phyloP scores from a whole-genome alignment of 1,140 invertebrate species.

The Papilio dardanus region DNA sequence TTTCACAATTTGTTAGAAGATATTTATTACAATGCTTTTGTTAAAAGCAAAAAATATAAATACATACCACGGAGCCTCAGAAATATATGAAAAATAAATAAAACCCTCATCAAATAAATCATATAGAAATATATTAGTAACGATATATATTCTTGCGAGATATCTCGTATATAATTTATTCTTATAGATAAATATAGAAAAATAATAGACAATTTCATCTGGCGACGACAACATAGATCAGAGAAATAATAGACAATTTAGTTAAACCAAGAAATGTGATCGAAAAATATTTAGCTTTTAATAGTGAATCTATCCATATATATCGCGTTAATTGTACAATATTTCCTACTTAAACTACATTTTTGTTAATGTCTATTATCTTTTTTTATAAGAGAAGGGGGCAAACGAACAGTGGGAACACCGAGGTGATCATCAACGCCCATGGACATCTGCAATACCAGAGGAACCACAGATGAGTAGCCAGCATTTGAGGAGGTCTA shows the following conservation, averaged over 20 bases:
- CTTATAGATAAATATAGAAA: neutral
- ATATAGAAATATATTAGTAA: neutral
- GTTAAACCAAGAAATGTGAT: neutral
- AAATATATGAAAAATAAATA: neutral
- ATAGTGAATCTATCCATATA: neutral
- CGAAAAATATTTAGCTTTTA: neutral
- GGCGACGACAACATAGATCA: neutral
- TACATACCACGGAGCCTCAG: neutral
- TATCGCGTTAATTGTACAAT: neutral
- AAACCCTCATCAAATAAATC: neutral
- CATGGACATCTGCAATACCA: no score
- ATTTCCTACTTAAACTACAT: neutral
- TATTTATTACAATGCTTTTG: conserved; percentile 16
- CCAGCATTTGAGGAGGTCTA: no score
- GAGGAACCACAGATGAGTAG: no score
- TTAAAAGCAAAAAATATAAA: neutral
- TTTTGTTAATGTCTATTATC: no score
- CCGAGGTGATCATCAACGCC: no score
- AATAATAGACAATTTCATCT: neutral
- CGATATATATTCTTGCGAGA: neutral
- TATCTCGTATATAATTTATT: neutral
- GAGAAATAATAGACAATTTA: conserved; percentile 7
- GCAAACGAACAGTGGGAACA: no score
- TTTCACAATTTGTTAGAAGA: conserved; percentile 12
- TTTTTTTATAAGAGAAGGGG: no score